A percentile compares a stretch with the other conserved stretches of the same genome.
Conservation (phyloP, 2,797 vertebrate genomes). For the Taeniopygia guttata region DNA sequence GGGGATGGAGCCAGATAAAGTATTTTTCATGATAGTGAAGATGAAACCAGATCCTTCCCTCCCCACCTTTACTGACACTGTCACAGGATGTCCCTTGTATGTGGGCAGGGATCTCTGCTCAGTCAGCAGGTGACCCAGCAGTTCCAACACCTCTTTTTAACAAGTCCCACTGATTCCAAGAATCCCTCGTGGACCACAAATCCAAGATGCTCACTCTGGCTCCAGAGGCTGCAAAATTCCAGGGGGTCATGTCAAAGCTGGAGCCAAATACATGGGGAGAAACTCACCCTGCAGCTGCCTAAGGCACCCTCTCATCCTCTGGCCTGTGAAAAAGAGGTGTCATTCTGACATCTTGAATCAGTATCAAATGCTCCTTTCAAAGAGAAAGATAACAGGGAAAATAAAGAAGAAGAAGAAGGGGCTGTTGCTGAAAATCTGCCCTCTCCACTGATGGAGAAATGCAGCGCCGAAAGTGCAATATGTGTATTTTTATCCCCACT, state of each 20-base stretch:
- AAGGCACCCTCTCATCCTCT: background rate
- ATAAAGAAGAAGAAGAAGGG: background rate
- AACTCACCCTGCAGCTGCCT: background rate
- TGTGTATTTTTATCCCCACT: conserved; percentile 32
- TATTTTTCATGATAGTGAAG: background rate
- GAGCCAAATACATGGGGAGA: background rate
- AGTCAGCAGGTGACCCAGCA: background rate
- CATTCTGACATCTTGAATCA: background rate
- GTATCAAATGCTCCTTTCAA: background rate
- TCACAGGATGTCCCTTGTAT: no score
- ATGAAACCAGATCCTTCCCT: background rate
- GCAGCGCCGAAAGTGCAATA: background rate
- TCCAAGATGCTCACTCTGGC: background rate
- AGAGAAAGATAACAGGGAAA: accelerated
- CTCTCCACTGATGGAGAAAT: background rate
- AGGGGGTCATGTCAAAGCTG: background rate
- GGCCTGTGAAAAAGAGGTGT: background rate
- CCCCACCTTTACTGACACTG: background rate
- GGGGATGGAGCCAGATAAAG: background rate
- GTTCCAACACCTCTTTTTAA: background rate
- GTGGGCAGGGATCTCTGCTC: background rate
- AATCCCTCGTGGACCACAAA: background rate
- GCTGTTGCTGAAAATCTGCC: background rate
- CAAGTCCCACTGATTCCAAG: background rate
- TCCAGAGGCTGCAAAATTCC: background rate